Percentiles rank a stretch among this genome's conserved stretches.
Conservation (phyloP, 2,113 vertebrate species). For the Nannobrachium achirus region DNA sequence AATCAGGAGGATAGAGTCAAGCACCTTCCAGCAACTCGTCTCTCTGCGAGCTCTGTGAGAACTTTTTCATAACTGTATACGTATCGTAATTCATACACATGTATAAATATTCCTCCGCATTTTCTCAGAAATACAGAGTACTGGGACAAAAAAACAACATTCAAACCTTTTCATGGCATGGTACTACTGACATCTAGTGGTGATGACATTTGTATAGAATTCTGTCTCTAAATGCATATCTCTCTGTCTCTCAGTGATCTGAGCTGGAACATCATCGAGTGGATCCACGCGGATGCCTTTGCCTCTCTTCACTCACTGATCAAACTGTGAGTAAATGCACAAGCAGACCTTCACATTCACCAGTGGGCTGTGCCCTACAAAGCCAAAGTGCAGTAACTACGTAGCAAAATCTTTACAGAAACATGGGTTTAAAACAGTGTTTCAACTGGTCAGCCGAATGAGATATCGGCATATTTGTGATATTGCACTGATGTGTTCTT, state of each 20-base stretch:
- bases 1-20: slow-evolving; percentile 85
- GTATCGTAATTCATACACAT: neutral
- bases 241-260: slow-evolving; percentile 83
- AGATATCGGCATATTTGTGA: neutral
- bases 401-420: too few species aligned
- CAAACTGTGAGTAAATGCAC: slow-evolving; percentile 88
- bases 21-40: slow-evolving; percentile 89
- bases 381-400: too few species aligned
- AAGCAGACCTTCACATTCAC: too few species aligned
- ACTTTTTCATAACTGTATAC: neutral
- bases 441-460: too few species aligned
- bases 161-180: neutral
- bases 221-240: too few species aligned
- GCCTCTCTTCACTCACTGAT: slow-evolving; percentile 85
- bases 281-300: slow-evolving; percentile 91
- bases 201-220: neutral
- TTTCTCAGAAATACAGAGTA: slow-evolving; percentile 4
- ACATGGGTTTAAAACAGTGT: too few species aligned
- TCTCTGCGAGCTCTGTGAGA: slow-evolving; percentile 89
- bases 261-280: slow-evolving; percentile 89
- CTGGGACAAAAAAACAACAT: neutral
- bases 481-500: too few species aligned
- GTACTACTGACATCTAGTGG: slow-evolving; percentile 67
- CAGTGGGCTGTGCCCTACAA: too few species aligned
- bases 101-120: neutral